These are phyloP conservation scores for Mycetomoellerius zeteki DNA, from an alignment of 1,140 invertebrate species.

Conservation along the genomic window DNA sequence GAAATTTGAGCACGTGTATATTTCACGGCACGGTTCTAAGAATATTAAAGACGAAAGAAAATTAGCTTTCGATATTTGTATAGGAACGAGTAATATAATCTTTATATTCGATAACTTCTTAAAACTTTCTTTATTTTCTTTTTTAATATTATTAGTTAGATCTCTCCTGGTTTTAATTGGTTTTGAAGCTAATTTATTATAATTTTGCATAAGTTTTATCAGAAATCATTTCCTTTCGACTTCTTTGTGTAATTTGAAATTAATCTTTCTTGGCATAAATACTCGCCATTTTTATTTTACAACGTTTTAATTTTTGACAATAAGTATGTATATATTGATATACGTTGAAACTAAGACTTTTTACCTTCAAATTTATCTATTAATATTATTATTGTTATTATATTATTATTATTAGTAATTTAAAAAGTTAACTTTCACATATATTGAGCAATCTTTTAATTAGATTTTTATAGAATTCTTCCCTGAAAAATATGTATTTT, in stretches of 20 bases:
- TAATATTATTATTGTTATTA: neutral
- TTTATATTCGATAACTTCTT: neutral
- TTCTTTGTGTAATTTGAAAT: neutral
- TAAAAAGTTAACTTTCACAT: neutral
- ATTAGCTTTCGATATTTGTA: slow-evolving; percentile 24
- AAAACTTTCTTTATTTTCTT: neutral
- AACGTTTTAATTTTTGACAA: neutral
- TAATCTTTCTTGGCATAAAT: neutral
- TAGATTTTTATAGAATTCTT: neutral
- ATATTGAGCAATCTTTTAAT: neutral
- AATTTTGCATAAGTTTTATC: neutral
- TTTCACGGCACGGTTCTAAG: slow-evolving; percentile 20
- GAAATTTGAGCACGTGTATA: slow-evolving; percentile 27
- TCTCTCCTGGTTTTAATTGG: neutral
- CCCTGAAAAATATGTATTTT: neutral
- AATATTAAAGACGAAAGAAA: neutral
- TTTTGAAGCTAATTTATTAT: neutral
- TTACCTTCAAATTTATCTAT: neutral
- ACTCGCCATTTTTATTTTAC: neutral
- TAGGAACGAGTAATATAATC: neutral
- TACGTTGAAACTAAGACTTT: neutral
- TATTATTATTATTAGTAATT: neutral
- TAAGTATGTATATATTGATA: neutral
- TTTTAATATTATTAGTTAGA: neutral
- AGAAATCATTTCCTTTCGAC: neutral